Evolutionary conservation across 2,797 vertebrate genomes (phyloP).

Genomic region (Sebastes cheni): DNA sequence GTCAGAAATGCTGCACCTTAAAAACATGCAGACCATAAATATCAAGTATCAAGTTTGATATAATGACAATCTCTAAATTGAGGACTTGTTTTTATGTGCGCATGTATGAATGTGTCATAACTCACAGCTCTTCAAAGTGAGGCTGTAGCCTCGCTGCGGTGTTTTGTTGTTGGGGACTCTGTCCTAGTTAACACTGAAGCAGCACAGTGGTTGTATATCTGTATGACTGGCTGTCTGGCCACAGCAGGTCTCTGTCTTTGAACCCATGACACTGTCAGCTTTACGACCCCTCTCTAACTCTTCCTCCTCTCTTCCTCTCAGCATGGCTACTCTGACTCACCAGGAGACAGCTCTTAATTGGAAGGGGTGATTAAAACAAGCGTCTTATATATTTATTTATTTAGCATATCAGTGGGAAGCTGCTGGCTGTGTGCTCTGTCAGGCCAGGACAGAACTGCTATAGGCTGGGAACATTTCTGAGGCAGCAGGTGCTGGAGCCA

Average conservation of each 20-base stretch:
- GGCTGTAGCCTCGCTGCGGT: neutral
- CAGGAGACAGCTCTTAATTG: conserved; percentile 24
- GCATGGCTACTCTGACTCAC: conserved; percentile 12
- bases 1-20: neutral
- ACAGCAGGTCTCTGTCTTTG: conserved; percentile 31
- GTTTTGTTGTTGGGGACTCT: neutral
- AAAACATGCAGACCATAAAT: neutral
- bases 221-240: conserved; percentile 5
- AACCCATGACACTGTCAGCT: conserved; percentile 14
- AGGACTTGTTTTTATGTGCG: neutral
- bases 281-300: neutral
- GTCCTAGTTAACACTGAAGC: conserved; percentile 8
- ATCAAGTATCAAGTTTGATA: neutral
- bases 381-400: conserved; percentile 36
- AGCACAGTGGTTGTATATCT: neutral
- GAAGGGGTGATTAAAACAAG: conserved; percentile 39
- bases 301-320: conserved; percentile 10
- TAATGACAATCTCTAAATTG: neutral
- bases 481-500: neutral
- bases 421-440: conserved; percentile 12
- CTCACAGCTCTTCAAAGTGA: neutral
- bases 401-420: conserved; percentile 15
- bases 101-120: neutral
- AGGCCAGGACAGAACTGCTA: neutral
- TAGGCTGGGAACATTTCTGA: neutral